These are phyloP conservation scores for Ciconia maguari DNA, from an alignment of 2,113 vertebrate species.

Conservation along the genomic window DNA sequence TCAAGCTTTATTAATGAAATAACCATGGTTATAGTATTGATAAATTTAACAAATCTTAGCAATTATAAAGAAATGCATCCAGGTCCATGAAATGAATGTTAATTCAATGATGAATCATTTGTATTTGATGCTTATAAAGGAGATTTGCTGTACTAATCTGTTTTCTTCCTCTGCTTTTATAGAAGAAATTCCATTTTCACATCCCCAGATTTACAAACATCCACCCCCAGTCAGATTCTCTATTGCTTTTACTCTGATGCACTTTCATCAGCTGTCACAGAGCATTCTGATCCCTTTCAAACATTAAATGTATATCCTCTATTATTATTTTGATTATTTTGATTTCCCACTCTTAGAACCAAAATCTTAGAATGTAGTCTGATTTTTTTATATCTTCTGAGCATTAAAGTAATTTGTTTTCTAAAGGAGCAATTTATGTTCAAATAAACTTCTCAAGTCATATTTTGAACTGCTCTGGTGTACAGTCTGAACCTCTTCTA, in stretches of 20 bases:
- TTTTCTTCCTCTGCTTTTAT: background rate
- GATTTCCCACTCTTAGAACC: background rate
- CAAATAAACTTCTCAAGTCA: background rate
- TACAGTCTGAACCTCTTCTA: background rate
- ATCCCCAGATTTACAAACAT: background rate
- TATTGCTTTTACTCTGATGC: background rate
- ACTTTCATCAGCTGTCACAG: background rate
- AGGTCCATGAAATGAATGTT: background rate
- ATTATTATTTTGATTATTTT: background rate
- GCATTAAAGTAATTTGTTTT: background rate
- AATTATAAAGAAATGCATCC: slow-evolving; percentile 36
- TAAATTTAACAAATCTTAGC: slow-evolving; percentile 26
- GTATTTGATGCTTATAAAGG: background rate
- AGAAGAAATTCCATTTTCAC: background rate
- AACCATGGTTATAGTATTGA: slow-evolving; percentile 36
- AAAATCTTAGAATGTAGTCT: background rate
- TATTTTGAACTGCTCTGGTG: background rate
- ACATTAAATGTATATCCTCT: background rate
- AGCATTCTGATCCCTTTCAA: background rate
- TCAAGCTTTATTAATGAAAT: slow-evolving; percentile 41
- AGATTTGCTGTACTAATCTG: background rate
- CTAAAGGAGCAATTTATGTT: background rate
- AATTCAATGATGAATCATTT: slow-evolving; percentile 12
- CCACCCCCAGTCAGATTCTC: too few relatives aligned
- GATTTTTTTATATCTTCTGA: background rate